Conservation (phyloP, 2,888 invertebrate genomes). For the Miltochrista miniata region DNA sequence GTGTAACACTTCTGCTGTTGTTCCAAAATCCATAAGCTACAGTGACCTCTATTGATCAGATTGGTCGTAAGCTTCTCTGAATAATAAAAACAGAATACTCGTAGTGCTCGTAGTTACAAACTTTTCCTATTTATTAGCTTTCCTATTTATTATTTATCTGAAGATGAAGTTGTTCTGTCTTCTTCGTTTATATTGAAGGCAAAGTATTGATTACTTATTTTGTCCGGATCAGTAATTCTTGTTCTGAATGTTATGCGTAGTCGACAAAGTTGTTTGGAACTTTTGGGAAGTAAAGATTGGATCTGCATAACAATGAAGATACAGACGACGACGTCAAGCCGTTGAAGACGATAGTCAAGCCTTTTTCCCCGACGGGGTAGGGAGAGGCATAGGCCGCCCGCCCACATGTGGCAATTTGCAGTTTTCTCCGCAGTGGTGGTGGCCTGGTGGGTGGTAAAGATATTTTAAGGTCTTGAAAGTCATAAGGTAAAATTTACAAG, state of each 20-base stretch:
- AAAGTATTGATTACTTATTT: conserved; percentile 11
- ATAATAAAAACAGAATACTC: too few relatives aligned
- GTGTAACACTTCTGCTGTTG: too few relatives aligned
- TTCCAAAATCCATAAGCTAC: too few relatives aligned
- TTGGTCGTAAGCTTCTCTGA: too few relatives aligned
- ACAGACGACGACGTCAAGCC: too few relatives aligned
- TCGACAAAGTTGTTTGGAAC: background rate
- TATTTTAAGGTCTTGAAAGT: too few relatives aligned
- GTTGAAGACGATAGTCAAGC: too few relatives aligned
- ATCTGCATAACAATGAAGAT: background rate
- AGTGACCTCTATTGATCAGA: too few relatives aligned
- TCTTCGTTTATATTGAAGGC: conserved; percentile 8
- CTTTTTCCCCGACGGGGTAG: background rate
- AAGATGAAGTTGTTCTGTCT: conserved; percentile 10
- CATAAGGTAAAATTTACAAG: too few relatives aligned
- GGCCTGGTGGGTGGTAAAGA: too few relatives aligned
- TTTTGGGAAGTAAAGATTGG: background rate
- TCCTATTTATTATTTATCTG: conserved; percentile 4
- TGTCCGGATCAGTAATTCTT: background rate
- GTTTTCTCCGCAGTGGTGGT: too few relatives aligned
- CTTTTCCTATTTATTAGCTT: conserved; percentile 7
- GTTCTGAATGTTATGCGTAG: background rate
- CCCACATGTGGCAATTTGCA: too few relatives aligned
- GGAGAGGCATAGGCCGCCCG: background rate
- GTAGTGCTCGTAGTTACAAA: background rate